Percentiles rank a stretch among this genome's conserved stretches.
Evolutionary conservation across 2,797 vertebrate species (phyloP).

Genomic region (Lindbergichthys nudifrons): DNA sequence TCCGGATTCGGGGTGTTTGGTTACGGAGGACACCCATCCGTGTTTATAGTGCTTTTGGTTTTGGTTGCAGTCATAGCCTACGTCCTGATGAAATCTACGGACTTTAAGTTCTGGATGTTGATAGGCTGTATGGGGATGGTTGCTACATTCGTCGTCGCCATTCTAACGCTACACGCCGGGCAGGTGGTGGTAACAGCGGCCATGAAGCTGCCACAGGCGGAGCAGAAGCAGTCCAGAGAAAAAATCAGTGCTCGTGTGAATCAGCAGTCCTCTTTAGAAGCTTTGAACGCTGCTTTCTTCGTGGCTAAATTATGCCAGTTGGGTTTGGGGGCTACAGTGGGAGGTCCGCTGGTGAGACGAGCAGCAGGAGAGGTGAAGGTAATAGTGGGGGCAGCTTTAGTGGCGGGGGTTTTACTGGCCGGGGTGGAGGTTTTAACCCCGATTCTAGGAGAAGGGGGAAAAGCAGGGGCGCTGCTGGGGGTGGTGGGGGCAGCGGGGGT

Average conservation of each 20-base stretch:
- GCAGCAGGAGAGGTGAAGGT: constrained; percentile 56
- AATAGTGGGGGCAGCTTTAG: constrained; percentile 58
- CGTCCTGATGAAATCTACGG: constrained; percentile 47
- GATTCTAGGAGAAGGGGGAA: constrained; percentile 55
- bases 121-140: constrained; percentile 72
- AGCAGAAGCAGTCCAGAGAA: constrained; percentile 31
- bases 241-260: constrained; percentile 36
- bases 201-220: constrained; percentile 37
- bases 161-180: constrained; percentile 70
- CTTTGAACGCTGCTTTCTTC: constrained; percentile 62
- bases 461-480: constrained; percentile 68
- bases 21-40: constrained; percentile 65
- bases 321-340: constrained; percentile 67
- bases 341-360: constrained; percentile 62
- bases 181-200: constrained; percentile 48
- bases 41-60: constrained; percentile 56
- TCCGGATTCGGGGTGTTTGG: constrained; percentile 68
- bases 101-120: constrained; percentile 79
- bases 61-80: constrained; percentile 53
- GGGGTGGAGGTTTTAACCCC: constrained; percentile 45
- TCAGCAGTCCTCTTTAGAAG: constrained; percentile 58
- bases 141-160: constrained; percentile 62
- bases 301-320: constrained; percentile 67
- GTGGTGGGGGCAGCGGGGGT: constrained; percentile 67
- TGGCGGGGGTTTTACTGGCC: constrained; percentile 43